A percentile compares a stretch with the other conserved stretches of the same genome.
phyloP scores from a whole-genome alignment of 2,797 vertebrate genomes.

The Paratrypauchen microcephalus region DNA sequence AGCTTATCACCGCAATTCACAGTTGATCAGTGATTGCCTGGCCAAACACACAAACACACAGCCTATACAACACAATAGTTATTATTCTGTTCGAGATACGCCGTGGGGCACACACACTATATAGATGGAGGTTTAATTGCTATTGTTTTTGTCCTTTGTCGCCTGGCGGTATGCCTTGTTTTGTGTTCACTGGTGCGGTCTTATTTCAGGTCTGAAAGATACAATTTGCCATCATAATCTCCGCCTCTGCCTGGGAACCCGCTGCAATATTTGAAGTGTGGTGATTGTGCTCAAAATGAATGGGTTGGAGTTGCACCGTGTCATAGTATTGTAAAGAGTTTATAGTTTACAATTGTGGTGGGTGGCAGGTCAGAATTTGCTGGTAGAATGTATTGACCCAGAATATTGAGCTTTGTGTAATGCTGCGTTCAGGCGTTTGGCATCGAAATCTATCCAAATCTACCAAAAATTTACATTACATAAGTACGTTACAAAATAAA shows the following conservation, averaged over 20 bases:
- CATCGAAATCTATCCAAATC: no score
- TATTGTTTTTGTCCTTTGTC: conserved; percentile 35
- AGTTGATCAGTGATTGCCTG: conserved; percentile 30
- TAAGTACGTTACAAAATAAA: no score
- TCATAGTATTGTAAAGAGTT: background rate
- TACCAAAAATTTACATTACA: no score
- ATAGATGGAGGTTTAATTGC: conserved; percentile 47
- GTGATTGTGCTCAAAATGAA: background rate
- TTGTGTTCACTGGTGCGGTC: conserved; percentile 35
- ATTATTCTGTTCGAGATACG: conserved; percentile 25
- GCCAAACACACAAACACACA: conserved; percentile 14
- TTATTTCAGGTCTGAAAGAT: conserved; percentile 46
- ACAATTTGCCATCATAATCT: conserved; percentile 58
- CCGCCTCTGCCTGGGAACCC: conserved; percentile 20
- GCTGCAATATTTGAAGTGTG: conserved; percentile 13
- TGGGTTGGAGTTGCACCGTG: background rate
- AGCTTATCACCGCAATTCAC: conserved; percentile 31
- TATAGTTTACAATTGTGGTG: background rate
- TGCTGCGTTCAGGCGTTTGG: no score
- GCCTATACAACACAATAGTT: conserved; percentile 4
- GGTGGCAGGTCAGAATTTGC: background rate
- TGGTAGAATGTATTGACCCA: background rate
- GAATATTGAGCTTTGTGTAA: no score
- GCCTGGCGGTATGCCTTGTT: conserved; percentile 32
- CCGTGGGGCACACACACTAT: conserved; percentile 31